Evolutionary conservation across 1,140 invertebrate species (phyloP), one percentile per base, ranked within the genome.

Genomic region (Platyura marginata): DNA sequence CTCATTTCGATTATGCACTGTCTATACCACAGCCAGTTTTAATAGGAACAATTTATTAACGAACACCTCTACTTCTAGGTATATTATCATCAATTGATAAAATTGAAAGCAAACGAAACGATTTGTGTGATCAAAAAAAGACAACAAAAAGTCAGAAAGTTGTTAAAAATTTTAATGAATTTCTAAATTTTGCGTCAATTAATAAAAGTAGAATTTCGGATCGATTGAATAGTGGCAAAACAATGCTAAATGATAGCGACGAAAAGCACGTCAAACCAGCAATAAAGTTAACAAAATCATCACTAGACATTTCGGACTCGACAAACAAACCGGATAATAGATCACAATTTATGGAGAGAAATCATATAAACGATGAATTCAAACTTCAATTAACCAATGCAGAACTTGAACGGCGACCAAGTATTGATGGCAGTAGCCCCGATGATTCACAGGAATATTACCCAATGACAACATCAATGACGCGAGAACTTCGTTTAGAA

Each of bases 161-260:
- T 46, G 78, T 86, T 1, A 83, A 80, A 57, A 86, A 84, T 63
- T 65, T 86, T n/a, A 83, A 84, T 50, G 81, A 85, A 58, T 84
- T 85, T 56, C 63, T 85, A 0, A 83, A 79, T 49, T 81, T 85
- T 51, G 72, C 79, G 13, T 69, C 72, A 10, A 64, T 71, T 2
- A 77, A 72, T 51, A 78, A 77, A 58, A 69, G 59, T 54, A 21
- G 53, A 57, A 29, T 55, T 18, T 38, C 18, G 36, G 18, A 18
- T 13, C 16, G 20, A 19, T 21, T 18, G 16, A 18, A n/a, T 3
- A 38, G 16, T 21, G 20, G 10, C 16, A 38, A 16, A 6, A 5
- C 34, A 18, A 36, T 51, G 56, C 46, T 54, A 41, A 43, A 51
- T 54, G 49, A 56, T 59, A 21, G 60, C 51, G 1, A 51, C 51